phyloP scores from a whole-genome alignment of 2,797 vertebrate species.

The Threskiornis aethiopicus region DNA sequence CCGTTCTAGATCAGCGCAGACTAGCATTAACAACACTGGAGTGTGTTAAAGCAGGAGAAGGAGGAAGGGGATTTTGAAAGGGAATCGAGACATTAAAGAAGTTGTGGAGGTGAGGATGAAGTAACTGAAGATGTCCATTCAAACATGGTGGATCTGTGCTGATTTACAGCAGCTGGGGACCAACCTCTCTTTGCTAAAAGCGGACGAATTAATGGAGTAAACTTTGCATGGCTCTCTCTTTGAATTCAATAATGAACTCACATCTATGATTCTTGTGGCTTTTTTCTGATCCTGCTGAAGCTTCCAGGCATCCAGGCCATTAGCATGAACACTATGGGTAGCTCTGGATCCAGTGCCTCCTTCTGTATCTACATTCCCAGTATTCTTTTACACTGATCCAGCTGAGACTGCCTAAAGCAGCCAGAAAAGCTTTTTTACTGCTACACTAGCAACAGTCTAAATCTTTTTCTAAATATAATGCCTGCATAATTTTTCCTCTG shows the following conservation, averaged over 20 bases:
- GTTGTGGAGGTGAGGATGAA: background rate
- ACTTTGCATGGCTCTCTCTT: background rate
- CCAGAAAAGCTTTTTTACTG: conserved; percentile 25
- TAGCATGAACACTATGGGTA: background rate
- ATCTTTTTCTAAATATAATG: conserved; percentile 22
- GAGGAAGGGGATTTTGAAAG: background rate
- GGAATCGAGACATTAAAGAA: background rate
- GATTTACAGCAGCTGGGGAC: background rate
- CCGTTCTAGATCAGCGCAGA: background rate
- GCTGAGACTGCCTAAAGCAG: background rate
- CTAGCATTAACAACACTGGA: background rate
- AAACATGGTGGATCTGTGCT: background rate
- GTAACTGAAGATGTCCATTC: background rate
- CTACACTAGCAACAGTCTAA: background rate
- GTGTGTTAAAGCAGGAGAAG: background rate
- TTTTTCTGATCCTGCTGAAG: background rate
- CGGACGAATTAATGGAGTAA: background rate
- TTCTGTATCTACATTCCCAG: background rate
- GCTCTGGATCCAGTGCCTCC: background rate
- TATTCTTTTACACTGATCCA: background rate
- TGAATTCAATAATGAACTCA: background rate
- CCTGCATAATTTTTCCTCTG: conserved; percentile 44
- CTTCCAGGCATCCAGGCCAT: background rate
- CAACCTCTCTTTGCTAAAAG: background rate
- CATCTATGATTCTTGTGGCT: background rate